Conservation (phyloP, 2,888 invertebrate genomes). For the Apamea sordens region DNA sequence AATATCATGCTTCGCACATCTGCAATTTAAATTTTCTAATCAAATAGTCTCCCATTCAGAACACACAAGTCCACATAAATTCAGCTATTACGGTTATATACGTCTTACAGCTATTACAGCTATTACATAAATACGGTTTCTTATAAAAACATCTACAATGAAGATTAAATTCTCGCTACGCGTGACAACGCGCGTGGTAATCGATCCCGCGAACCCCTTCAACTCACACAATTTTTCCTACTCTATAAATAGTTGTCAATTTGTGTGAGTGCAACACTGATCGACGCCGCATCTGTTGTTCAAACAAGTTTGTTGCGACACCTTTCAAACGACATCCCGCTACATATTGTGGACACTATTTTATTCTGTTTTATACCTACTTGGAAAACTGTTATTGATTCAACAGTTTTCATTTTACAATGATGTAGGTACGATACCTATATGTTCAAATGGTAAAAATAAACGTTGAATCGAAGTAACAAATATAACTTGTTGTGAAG, state of each 20-base stretch:
- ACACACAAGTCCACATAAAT: no score
- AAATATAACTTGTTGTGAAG: neutral
- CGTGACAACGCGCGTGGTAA: fast-evolving
- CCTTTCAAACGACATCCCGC: conserved; percentile 16
- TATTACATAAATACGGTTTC: no score
- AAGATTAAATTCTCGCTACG: neutral
- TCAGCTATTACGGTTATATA: no score
- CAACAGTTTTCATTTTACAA: neutral
- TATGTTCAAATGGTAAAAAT: neutral
- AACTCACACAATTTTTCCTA: neutral
- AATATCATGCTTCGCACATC: neutral
- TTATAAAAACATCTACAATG: neutral
- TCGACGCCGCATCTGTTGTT: conserved; percentile 20
- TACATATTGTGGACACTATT: conserved; percentile 7
- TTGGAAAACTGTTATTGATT: neutral
- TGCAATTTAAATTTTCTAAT: neutral
- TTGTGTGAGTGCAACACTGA: conserved; percentile 37
- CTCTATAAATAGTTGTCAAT: conserved; percentile 29
- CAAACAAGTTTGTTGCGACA: conserved; percentile 41
- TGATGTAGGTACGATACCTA: neutral
- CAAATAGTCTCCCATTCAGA: neutral
- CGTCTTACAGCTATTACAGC: no score
- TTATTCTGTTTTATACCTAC: conserved; percentile 11
- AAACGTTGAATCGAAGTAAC: no score
- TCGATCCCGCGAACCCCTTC: neutral